phyloP scores from a whole-genome alignment of 1,140 invertebrate genomes.

The Pachyrhynchus sulphureomaculatus region DNA sequence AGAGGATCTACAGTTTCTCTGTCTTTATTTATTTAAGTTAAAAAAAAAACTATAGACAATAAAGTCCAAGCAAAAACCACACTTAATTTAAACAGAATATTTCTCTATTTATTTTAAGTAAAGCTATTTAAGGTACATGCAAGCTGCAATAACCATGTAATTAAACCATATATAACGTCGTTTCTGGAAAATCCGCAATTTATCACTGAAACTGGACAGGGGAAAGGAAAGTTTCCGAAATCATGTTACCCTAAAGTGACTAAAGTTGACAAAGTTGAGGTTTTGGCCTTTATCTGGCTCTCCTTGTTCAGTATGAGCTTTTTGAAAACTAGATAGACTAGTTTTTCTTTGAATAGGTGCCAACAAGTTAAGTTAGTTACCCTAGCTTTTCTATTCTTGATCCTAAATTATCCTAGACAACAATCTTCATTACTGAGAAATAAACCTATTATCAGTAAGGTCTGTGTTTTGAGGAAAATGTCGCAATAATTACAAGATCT shows the following conservation, averaged over 20 bases:
- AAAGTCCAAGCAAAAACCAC: too few species aligned
- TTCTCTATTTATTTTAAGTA: conserved; percentile 2
- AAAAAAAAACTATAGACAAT: too few species aligned
- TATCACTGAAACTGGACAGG: conserved; percentile 23
- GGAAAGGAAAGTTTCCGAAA: conserved; percentile 18
- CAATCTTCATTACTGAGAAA: too few species aligned
- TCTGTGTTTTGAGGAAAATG: too few species aligned
- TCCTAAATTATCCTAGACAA: too few species aligned
- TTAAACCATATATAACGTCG: conserved; percentile 20
- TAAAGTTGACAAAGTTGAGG: conserved; percentile 22
- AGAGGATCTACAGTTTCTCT: too few species aligned
- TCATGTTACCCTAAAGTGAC: conserved; percentile 12
- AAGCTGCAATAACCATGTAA: conserved; percentile 7
- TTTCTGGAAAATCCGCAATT: conserved; percentile 23
- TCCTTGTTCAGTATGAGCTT: conserved; percentile 13
- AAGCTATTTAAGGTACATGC: conserved; percentile 4
- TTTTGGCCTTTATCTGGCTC: conserved; percentile 17
- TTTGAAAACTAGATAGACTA: not conserved
- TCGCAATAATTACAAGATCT: too few species aligned
- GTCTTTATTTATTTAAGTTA: too few species aligned
- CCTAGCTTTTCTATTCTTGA: not conserved
- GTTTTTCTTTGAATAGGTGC: not conserved
- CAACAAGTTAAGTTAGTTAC: conserved; percentile 1
- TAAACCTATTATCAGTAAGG: too few species aligned
- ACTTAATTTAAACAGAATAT: not conserved